Base-by-base conservation (phyloP, 1,140 invertebrate genomes). In the Bombyx mandarina region DNA sequence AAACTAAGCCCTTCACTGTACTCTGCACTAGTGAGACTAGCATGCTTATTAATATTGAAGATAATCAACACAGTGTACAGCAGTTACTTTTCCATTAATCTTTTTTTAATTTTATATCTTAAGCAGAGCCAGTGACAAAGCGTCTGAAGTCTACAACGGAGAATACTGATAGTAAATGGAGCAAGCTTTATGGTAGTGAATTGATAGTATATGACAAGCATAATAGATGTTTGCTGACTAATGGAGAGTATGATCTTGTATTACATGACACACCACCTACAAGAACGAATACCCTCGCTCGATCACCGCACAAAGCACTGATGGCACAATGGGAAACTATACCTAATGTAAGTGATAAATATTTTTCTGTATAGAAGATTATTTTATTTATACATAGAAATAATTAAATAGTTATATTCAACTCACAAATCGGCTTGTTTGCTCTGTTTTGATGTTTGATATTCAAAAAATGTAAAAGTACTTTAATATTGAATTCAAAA, bases 131-230 rank as follows among this genome's bases (percentile, higher is more conserved):
- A 44, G 67, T 82, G 7, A 79, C 81, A 57, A 87, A 87, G 68
- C 69, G 84, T 10, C 62, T 87, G 8, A 87, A 87, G 53, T 79
- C 81, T 26, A 74, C 79, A 52, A 57, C 69, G 6, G 77, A 87
- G 26, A 57, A 74, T n/a, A 79, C 79, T 43, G 82, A 84, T 8
- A 76, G 56, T 51, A 87, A 91, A 58, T 91, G 92, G 69, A 88
- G 89, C 7, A 92, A 94, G 75, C 79, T 94, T 4, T 96, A 93
- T 75, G 93, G 94, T 43, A 94, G 95, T 50, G 96, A 98, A 80
- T 86, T 98, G 12, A 93, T 96, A 49, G 92, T 98, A 18, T 97
- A 96, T 78, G 96, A 98, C 75, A 96, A 96, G 79, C 93, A 96
- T 64, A 96, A 94, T 75, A 91, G 94, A 7, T 97, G 96, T 77